Evolutionary conservation across 2,888 invertebrate genomes (phyloP), one percentile per base, ranked within the genome.

Genomic region (Aspidapion aeneum): DNA sequence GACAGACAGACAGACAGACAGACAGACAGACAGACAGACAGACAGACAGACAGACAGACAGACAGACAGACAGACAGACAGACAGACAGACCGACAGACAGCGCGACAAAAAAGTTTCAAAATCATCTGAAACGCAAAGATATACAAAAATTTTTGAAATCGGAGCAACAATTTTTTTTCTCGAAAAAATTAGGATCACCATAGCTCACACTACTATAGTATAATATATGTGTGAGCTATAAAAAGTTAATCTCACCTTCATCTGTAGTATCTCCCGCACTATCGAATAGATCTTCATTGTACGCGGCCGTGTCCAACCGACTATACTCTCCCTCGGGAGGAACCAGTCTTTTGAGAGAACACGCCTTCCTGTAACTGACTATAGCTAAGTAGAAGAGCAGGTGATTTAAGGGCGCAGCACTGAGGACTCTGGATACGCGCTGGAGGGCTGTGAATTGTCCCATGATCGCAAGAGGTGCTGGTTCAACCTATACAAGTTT

Each of bases 231-330:
- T n/a, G n/a, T n/a, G n/a, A n/a, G n/a, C n/a, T n/a, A n/a, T n/a
- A n/a, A n/a, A n/a, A n/a, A n/a, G n/a, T n/a, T 52, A 20, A 57
- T 64, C 74, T 78, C 82, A 88, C 93, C 94, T 80, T 94, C 94
- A 76, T 93, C 93, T 52, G 90, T 91, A 63, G 93, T 91, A 58
- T 93, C 94, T 76, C 94, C 95, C 76, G 93, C 93, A 0, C 94
- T 94, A 78, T 93, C 94, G 74, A 95, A 92, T 80, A 96, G 91
- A 80, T 96, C 96, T 80, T 96, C 96, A 80, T 95, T 96, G 82
- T 94, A 96, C n/a, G 95, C 96, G 57, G 95, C 95, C 9, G 95
- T 95, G 81, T 96, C 96, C 2, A 95, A 95, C 69, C 89, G 89
- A 77, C 90, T 90, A 65, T 90, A 87, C 76, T 95, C 95, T 55